Evolutionary conservation across 2,888 invertebrate species (phyloP).

Genomic region (Acleris sparsana): DNA sequence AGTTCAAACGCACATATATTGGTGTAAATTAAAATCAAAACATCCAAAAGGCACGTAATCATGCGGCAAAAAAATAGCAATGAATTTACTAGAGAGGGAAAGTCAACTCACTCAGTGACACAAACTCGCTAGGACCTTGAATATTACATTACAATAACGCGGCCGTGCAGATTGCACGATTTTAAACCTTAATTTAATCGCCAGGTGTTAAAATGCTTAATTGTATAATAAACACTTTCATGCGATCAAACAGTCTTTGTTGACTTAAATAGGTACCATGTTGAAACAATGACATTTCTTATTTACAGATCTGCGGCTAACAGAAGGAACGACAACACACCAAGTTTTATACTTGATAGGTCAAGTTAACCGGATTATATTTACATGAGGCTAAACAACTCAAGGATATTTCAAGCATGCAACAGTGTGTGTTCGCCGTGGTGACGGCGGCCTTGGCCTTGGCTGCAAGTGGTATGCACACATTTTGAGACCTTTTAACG

Average conservation of each 20-base stretch:
- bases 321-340: neutral
- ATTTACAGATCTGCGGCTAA: conserved; percentile 18
- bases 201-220: no score
- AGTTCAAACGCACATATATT: no score
- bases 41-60: no score
- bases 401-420: conserved; percentile 51
- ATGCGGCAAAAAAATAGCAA: no score
- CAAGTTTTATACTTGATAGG: neutral
- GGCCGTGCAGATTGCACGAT: neutral
- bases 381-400: conserved; percentile 13
- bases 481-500: conserved; percentile 30
- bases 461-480: conserved; percentile 63
- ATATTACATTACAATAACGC: neutral
- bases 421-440: conserved; percentile 57
- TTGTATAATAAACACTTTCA: neutral
- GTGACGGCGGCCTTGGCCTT: conserved; percentile 58
- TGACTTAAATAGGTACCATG: no score
- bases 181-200: neutral
- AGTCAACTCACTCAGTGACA: neutral
- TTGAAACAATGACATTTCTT: neutral
- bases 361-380: conserved; percentile 4
- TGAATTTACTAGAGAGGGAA: neutral
- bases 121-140: conserved; percentile 5
- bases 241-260: conserved; percentile 1
- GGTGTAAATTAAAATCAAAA: no score